Base-by-base conservation (phyloP, 2,113 vertebrate species). In the Anguilla japonica region DNA sequence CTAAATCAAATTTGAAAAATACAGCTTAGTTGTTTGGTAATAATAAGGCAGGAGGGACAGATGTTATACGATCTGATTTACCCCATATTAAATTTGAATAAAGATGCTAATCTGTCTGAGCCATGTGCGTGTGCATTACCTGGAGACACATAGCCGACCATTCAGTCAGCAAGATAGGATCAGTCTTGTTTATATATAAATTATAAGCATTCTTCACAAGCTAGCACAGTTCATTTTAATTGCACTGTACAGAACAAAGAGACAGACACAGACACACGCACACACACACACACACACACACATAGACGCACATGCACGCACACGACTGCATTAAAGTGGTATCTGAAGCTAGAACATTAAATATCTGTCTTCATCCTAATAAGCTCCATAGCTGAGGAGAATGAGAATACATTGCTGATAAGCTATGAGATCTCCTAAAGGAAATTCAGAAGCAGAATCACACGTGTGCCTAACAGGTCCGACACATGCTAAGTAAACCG, bases 1-100 rank as follows among this genome's bases (percentile, higher is more conserved):
- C 80, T 82, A 83, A 87, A 90, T 88, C 56, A 75, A 89, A 91
- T 89, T 87, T 82, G 78, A 83, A 84, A 85, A 87, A 78, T 26
- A 57, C 83, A 75, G 78, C 83, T 78, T 67, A 86, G 85, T 89
- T 89, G 82, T 50, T 53, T 80, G 84, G 46, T 86, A 89, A 88
- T 89, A 87, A 91, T 84, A 81, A 81, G 34, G 50, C 84, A 57
- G 85, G 79, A 75, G 81, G 53, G 87, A 86, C 56, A 82, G 41
- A 86, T 15, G 57, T 34, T 46, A 75, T 84, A 41, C 83, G 80
- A 89, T 88, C 41, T 67, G 43, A 89, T 87, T 88, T 86, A 83
- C 40, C 41, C 79, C 41, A 41, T 11, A 83, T 84, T 79, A 80
- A 43, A 85, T 85, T 79, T 83, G 60, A 86, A 82, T 86, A 85